Conservation (phyloP, 2,113 vertebrate genomes). For the Sceloporus tristichus region DNA sequence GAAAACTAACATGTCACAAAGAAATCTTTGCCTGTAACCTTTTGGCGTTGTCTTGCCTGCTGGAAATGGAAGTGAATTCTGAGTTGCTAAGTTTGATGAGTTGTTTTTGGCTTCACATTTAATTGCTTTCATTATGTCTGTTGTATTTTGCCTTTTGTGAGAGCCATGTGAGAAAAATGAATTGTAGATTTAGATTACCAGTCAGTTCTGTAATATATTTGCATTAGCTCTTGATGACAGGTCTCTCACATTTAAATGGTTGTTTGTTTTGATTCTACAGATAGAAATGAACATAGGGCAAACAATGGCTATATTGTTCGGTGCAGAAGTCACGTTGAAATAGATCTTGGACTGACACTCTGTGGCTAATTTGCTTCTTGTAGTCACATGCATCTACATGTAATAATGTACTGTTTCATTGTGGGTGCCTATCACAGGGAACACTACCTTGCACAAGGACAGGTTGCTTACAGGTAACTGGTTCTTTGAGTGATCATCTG, state of each 20-base stretch:
- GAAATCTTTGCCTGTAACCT: background rate
- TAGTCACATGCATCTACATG: background rate
- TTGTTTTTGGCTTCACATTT: background rate
- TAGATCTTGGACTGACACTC: background rate
- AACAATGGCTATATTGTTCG: background rate
- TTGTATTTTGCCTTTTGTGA: background rate
- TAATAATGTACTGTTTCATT: background rate
- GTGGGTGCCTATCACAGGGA: background rate
- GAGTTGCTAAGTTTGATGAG: background rate
- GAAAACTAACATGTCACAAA: background rate
- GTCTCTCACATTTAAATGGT: background rate
- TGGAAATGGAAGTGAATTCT: background rate
- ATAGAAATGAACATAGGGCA: background rate
- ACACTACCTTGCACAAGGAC: no score
- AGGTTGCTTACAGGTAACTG: no score
- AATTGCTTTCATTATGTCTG: background rate
- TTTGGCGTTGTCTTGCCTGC: background rate
- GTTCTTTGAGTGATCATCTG: no score
- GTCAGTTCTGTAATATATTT: background rate
- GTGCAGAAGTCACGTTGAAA: background rate
- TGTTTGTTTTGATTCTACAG: background rate
- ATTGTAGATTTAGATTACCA: background rate
- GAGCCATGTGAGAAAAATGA: background rate
- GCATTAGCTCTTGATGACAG: background rate
- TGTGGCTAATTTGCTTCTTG: background rate